Conservation (phyloP, 2,113 vertebrate species). For the Prunella fulvescens region DNA sequence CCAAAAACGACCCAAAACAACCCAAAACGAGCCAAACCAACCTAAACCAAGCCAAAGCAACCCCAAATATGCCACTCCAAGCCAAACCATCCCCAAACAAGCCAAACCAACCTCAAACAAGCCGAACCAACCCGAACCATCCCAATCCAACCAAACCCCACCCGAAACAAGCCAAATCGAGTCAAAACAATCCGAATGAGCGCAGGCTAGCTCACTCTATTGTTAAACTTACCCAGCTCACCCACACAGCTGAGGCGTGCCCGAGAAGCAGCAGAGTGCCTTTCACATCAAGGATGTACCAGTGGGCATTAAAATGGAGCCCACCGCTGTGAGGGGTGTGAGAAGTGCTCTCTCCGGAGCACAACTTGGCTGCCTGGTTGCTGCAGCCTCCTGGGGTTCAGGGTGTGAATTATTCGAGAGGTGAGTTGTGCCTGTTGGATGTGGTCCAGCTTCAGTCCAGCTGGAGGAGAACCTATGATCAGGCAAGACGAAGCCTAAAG, state of each 20-base stretch:
- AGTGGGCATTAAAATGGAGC: not conserved
- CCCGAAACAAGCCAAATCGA: not conserved
- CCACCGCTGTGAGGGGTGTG: rapidly evolving
- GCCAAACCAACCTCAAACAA: not conserved
- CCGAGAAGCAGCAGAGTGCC: not conserved
- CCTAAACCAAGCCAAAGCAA: not conserved
- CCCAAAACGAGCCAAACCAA: too few species aligned
- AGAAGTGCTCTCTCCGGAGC: rapidly evolving
- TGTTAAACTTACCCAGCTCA: rapidly evolving
- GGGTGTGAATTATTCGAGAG: not conserved
- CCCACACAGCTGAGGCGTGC: not conserved
- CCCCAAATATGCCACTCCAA: too few species aligned
- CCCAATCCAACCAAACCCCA: not conserved
- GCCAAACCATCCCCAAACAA: too few species aligned
- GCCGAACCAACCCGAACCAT: not conserved
- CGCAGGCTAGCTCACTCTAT: rapidly evolving
- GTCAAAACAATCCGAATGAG: not conserved
- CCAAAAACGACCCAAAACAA: rapidly evolving
- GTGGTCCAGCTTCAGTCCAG: not conserved
- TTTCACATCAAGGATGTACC: rapidly evolving
- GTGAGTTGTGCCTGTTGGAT: not conserved
- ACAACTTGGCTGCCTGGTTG: rapidly evolving
- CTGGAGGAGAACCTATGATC: not conserved
- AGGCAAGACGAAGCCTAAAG: not conserved
- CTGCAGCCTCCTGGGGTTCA: not conserved